Evolutionary conservation across 2,797 vertebrate species (phyloP), one percentile per base, ranked within the genome.

Genomic region (Microcaecilia unicolor): DNA sequence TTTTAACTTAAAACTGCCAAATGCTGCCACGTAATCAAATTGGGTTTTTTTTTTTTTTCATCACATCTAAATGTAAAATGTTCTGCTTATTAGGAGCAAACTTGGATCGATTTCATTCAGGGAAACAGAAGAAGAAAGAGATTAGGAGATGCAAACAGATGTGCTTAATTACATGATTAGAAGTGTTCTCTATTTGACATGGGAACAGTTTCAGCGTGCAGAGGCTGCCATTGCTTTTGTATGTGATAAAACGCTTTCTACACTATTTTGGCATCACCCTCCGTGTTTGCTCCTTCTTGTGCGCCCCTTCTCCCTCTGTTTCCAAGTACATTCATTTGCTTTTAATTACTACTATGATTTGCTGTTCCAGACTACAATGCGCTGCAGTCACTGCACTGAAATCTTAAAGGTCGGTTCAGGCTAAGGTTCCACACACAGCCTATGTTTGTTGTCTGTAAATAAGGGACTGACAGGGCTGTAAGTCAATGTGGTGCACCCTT

Each of bases 161-260:
- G 40, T 43, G 20, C 25, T 19, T 43, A 30, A 35, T 43, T 35
- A 21, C 23, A 22, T 30, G 32, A 43, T 43, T 43, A 35, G 17
- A 35, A 43, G 36, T 30, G 29, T 10, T 25, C 13, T 34, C 43
- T 43, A 35, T 43, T 23, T 43, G 34, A 36, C 22, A 24, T 18
- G 20, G 16, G 4, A 20, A 25, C n/a, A 7, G 21, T 21, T 42
- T 29, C 7, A 13, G 6, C 15, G 23, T n/a, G 12, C 25, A 22
- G 21, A 42, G n/a, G 28, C 3, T 10, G n/a, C 4, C 9, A 22
- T n/a, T 25, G 24, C 10, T 14, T 34, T 38, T 24, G n/a, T 30
- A 15, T 20, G 16, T 17, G 22, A 16, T 19, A 22, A 30, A 29
- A 28, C 17, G 21, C 23, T 14, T 22, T 13, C 16, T 18, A 26